Percentiles rank a stretch among this genome's conserved stretches.
Conservation (phyloP, 2,797 vertebrate genomes). For the Micrastur ruficollis region DNA sequence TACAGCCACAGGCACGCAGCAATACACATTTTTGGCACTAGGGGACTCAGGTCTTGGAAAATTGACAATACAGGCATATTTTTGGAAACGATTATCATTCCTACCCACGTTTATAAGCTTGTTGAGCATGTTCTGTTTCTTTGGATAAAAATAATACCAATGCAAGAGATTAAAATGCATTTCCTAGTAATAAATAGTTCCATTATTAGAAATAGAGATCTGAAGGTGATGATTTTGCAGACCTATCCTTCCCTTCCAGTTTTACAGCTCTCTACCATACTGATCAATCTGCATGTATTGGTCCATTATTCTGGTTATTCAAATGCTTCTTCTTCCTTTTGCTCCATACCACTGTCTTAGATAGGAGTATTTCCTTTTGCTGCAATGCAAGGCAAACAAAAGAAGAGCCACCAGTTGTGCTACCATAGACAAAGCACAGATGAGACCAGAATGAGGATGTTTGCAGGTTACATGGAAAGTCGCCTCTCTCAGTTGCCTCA, state of each 20-base stretch:
- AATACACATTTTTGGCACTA: background rate
- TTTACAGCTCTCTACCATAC: background rate
- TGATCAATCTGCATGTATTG: background rate
- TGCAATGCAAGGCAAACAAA: background rate
- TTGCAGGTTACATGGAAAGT: background rate
- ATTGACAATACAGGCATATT: background rate
- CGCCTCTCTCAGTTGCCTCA: background rate
- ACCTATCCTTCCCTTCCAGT: background rate
- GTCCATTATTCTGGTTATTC: background rate
- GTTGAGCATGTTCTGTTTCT: background rate
- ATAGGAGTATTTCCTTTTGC: background rate
- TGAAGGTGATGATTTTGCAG: background rate
- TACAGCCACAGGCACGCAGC: background rate
- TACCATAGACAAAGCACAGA: background rate
- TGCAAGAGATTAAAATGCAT: background rate
- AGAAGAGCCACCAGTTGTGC: background rate
- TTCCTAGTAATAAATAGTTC: background rate
- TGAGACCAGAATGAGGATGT: background rate
- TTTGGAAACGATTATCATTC: background rate
- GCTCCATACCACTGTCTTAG: background rate
- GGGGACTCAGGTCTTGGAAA: background rate
- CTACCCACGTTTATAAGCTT: background rate
- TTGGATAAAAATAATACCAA: background rate
- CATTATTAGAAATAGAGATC: background rate
- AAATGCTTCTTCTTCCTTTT: background rate